Base-by-base conservation (phyloP, 1,140 invertebrate genomes). In the Drosophila nigromelanica region DNA sequence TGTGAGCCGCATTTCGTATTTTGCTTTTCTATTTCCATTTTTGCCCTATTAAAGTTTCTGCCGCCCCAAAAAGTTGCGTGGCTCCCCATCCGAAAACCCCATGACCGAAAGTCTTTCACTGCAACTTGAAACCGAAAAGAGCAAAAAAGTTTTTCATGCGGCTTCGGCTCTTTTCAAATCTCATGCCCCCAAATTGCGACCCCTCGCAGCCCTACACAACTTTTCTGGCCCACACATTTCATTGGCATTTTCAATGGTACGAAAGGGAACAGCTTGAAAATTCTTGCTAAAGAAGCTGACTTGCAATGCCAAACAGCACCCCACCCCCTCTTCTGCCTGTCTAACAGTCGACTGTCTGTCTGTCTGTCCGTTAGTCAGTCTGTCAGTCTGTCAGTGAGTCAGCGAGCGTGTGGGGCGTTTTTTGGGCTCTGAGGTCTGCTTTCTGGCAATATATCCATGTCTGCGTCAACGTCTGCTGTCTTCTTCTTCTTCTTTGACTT, bases 371-470 rank as follows among this genome's bases (percentile, higher is more conserved):
- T 24, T 39, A 40, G 15, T 54, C 39, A 11, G 15, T 21, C 45
- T 45, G 24, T 58, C 59, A 27, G 45, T 51, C 59, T 54, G 70
- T 40, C 60, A 62, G 33, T 50, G 43, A 48, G 43, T 51, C 35
- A 15, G 48, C 42, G n/a, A 14, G 12, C 12, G 24, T 3, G 55
- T 8, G 35, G 45, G 7, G 18, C 8, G 37, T 35, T 12, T 51
- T 10, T 48, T n/a, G 21, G 5, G 33, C 42, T 33, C 8, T 35
- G 27, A 27, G 27, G 27, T 60, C 64, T 62, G 67, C 15, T 51
- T 58, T 76, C 48, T 59, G 66, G 81, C 75, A 72, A 87, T 86
- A 87, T 86, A 86, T 86, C 68, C 79, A 86, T 78, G 82, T 86
- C 81, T 86, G 81, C 81, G 67, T 82, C 82, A 82, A 71, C 45